Evolutionary conservation across 2,113 vertebrate genomes (phyloP).

Genomic region (Colaptes auratus): DNA sequence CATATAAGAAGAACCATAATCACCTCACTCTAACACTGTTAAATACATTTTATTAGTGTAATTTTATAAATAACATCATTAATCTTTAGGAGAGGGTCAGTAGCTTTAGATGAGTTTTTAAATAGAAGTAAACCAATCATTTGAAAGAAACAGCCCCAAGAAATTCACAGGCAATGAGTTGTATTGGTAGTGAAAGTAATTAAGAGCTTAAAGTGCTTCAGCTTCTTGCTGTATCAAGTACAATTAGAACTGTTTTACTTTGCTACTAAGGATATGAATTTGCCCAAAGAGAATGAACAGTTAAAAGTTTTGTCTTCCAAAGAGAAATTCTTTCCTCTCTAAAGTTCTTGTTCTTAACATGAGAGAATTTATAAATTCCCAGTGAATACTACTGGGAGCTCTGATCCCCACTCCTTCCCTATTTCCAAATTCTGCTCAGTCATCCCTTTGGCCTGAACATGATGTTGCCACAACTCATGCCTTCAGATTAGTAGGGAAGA

Average conservation of each 20-base stretch:
- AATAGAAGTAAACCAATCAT: constrained; percentile 23
- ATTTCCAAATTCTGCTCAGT: not conserved
- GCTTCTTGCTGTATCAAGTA: not conserved
- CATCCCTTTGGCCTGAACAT: not conserved
- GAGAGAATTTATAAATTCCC: not conserved
- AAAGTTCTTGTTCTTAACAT: not conserved
- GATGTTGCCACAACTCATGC: not conserved
- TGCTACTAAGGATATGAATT: not conserved
- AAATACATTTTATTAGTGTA: constrained; percentile 1
- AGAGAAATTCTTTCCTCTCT: not conserved
- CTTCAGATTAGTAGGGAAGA: not conserved
- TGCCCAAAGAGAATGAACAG: not conserved
- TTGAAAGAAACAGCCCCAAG: constrained; percentile 35
- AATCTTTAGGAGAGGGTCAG: constrained; percentile 13
- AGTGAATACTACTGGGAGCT: not conserved
- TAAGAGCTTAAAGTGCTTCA: constrained; percentile 16
- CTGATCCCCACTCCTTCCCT: not conserved
- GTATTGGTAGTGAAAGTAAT: constrained; percentile 37
- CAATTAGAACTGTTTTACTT: not conserved
- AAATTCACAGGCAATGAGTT: constrained; percentile 17
- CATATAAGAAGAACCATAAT: constrained; percentile 28
- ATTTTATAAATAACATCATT: constrained; percentile 20
- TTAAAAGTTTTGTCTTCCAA: not conserved
- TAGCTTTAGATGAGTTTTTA: constrained; percentile 23
- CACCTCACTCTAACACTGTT: not conserved